A percentile compares a stretch with the other conserved stretches of the same genome.
phyloP scores from a whole-genome alignment of 1,140 invertebrate species.

The Cyclargus thomasi region DNA sequence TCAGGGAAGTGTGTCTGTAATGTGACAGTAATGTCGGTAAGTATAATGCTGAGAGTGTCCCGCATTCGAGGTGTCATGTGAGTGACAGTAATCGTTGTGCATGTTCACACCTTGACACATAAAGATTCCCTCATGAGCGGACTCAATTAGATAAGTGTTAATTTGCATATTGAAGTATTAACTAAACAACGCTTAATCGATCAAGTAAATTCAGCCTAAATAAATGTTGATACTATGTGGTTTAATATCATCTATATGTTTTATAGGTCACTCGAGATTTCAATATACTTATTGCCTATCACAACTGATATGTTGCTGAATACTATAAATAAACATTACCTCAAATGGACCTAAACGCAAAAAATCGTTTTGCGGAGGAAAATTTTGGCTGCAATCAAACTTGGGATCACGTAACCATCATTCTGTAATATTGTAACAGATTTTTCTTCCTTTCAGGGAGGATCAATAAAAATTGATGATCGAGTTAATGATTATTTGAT shows the following conservation, averaged over 20 bases:
- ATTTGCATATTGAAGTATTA: neutral
- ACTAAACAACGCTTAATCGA: neutral
- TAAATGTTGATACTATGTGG: too few species aligned
- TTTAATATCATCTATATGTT: too few species aligned
- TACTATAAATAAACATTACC: too few species aligned
- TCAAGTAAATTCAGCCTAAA: too few species aligned
- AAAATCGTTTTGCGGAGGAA: neutral
- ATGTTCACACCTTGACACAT: constrained; percentile 14
- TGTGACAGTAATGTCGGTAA: neutral
- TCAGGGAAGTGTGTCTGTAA: neutral
- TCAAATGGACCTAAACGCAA: neutral
- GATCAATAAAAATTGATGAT: constrained; percentile 1
- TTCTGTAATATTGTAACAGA: neutral
- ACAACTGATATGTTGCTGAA: too few species aligned
- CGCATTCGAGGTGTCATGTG: constrained; percentile 2
- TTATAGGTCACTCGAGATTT: too few species aligned
- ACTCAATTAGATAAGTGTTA: neutral
- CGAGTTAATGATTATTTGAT: neutral
- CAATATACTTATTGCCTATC: too few species aligned
- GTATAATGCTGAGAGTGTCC: neutral
- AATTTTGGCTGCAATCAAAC: neutral
- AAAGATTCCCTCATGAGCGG: constrained; percentile 10
- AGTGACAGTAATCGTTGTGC: constrained; percentile 10
- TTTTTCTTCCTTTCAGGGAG: neutral
- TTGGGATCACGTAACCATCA: neutral